Percentiles rank a stretch among this genome's conserved stretches.
These are phyloP conservation scores for Drosophila flavopinicola DNA, from an alignment of 2,888 invertebrate species.

Conservation along the genomic window DNA sequence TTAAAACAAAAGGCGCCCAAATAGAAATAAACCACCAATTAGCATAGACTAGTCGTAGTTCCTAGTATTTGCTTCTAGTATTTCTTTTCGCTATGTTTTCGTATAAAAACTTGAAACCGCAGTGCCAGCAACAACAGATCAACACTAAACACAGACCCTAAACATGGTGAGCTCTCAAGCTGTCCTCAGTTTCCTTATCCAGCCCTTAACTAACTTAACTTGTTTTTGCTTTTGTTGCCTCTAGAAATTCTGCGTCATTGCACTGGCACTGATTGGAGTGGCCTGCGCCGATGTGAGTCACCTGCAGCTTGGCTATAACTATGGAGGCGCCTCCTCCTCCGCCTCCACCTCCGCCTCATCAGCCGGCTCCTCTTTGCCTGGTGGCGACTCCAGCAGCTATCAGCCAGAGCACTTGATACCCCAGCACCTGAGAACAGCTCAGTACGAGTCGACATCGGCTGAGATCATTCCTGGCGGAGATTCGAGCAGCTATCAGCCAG, in stretches of 20 bases:
- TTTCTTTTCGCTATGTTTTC: conserved; percentile 27
- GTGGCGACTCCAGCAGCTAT: conserved; percentile 44
- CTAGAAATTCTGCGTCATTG: conserved; percentile 63
- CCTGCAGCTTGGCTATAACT: conserved; percentile 61
- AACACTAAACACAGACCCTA: conserved; percentile 34
- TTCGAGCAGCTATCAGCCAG: conserved; percentile 39
- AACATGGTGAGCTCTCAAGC: conserved; percentile 66
- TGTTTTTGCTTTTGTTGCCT: not conserved
- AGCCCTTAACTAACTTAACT: not conserved
- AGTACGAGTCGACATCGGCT: not conserved
- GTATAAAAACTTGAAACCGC: conserved; percentile 64
- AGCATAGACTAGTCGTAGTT: conserved; percentile 56
- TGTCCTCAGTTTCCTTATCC: not conserved
- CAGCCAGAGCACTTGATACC: conserved; percentile 30
- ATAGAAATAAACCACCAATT: conserved; percentile 62
- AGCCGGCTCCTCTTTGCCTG: conserved; percentile 15
- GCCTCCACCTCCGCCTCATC: conserved; percentile 1
- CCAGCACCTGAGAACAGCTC: not conserved
- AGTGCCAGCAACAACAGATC: conserved; percentile 55
- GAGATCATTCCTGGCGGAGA: conserved; percentile 25
- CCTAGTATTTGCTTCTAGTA: conserved; percentile 1
- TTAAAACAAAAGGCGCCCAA: conserved; percentile 24
- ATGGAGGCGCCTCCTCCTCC: conserved; percentile 28
- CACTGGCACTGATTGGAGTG: conserved; percentile 58
- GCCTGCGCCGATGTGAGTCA: conserved; percentile 76